A percentile compares a stretch with the other conserved stretches of the same genome.
These are phyloP conservation scores for Eugnorisma glareosa DNA, from an alignment of 2,888 invertebrate species.

Conservation along the genomic window DNA sequence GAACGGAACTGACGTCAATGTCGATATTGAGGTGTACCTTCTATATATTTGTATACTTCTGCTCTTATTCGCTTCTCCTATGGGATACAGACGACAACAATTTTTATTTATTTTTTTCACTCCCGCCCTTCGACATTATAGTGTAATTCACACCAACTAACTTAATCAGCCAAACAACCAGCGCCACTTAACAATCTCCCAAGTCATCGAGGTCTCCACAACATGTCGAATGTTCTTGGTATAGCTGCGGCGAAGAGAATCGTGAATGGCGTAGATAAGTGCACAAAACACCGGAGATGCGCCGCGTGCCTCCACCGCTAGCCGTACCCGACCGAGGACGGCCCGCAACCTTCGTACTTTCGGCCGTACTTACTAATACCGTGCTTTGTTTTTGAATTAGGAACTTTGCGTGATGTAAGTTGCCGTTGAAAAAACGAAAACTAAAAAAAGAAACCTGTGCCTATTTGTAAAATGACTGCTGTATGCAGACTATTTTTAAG, in stretches of 20 bases:
- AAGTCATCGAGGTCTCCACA: conserved; percentile 69
- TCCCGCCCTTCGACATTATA: no score
- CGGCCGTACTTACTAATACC: conserved; percentile 66
- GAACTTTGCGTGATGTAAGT: not conserved
- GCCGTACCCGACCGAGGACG: conserved; percentile 76
- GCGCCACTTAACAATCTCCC: conserved; percentile 34
- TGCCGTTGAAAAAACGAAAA: not conserved
- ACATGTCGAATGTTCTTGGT: conserved; percentile 68
- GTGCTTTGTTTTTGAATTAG: conserved; percentile 54
- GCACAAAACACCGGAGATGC: conserved; percentile 89
- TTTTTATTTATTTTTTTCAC: not conserved
- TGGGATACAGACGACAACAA: no score
- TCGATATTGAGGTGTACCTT: not conserved
- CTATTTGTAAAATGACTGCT: not conserved
- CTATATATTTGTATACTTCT: not conserved
- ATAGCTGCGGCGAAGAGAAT: conserved; percentile 82
- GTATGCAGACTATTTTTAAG: not conserved
- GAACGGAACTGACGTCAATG: not conserved
- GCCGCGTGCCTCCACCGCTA: conserved; percentile 70
- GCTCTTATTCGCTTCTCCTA: not conserved
- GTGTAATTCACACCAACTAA: not conserved
- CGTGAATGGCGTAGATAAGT: conserved; percentile 88
- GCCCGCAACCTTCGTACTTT: conserved; percentile 77
- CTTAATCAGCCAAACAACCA: conserved; percentile 11
- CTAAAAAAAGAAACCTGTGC: not conserved